Evolutionary conservation across 1,140 invertebrate species (phyloP).

Genomic region (Pinna nobilis): DNA sequence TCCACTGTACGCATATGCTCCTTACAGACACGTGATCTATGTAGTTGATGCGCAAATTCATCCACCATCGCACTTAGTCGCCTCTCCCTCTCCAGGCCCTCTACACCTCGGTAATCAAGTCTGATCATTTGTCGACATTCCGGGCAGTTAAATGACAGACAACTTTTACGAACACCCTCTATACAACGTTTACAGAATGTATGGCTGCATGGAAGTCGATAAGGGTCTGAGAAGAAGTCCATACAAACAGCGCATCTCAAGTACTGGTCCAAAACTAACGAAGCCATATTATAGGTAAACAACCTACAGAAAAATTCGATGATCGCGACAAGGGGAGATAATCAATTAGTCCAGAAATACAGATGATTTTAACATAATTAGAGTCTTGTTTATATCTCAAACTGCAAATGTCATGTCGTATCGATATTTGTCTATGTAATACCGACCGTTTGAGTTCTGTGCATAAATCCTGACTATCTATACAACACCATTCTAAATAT

Average conservation of each 20-base stretch:
- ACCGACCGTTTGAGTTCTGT: too few species aligned
- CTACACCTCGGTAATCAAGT: slow-evolving; percentile 10
- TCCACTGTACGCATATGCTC: slow-evolving; percentile 21
- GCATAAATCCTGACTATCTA: too few species aligned
- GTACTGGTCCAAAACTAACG: slow-evolving; percentile 17
- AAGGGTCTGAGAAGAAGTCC: slow-evolving; percentile 15
- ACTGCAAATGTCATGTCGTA: too few species aligned
- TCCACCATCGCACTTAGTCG: slow-evolving; percentile 10
- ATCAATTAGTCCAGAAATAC: too few species aligned
- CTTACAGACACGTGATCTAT: slow-evolving; percentile 18
- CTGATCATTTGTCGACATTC: slow-evolving; percentile 8
- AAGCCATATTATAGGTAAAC: slow-evolving; percentile 9
- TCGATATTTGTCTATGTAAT: too few species aligned
- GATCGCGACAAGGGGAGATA: too few species aligned
- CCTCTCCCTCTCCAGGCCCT: slow-evolving; percentile 8
- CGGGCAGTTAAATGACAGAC: slow-evolving; percentile 16
- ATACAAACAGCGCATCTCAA: slow-evolving; percentile 13
- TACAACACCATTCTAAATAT: too few species aligned
- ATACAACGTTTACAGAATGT: slow-evolving; percentile 13
- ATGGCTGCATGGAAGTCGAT: slow-evolving; percentile 8
- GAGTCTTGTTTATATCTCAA: too few species aligned
- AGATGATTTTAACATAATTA: too few species aligned
- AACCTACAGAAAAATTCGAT: neutral
- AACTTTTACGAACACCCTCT: slow-evolving; percentile 13
- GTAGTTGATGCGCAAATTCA: slow-evolving; percentile 9